phyloP scores from a whole-genome alignment of 2,888 invertebrate species.

The Parasteatoda lunata region DNA sequence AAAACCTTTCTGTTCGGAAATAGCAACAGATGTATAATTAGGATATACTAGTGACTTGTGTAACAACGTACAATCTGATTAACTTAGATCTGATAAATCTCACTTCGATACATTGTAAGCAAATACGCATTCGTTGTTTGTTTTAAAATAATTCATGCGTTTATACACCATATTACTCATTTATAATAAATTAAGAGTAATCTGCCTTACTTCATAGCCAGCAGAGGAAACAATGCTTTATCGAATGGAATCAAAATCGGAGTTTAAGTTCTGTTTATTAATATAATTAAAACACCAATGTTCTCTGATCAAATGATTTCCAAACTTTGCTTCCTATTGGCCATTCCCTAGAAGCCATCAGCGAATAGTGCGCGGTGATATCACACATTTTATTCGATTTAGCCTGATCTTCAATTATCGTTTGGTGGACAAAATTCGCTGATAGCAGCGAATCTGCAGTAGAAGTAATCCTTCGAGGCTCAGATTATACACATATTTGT shows the following conservation, averaged over 20 bases:
- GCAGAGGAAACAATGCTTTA: too few species aligned
- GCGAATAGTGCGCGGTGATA: neutral
- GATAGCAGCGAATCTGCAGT: conserved; percentile 14
- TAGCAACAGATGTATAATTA: too few species aligned
- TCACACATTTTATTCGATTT: conserved; percentile 40
- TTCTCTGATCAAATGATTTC: neutral
- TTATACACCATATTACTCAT: too few species aligned
- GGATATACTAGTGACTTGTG: too few species aligned
- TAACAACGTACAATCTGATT: too few species aligned
- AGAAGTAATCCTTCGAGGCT: conserved; percentile 16
- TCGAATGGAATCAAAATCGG: neutral
- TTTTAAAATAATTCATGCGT: too few species aligned
- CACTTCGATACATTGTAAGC: too few species aligned
- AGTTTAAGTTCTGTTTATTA: neutral
- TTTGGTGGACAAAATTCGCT: conserved; percentile 7
- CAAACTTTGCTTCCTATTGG: neutral
- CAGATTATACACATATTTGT: conserved; percentile 27
- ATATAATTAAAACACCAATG: conserved; percentile 15
- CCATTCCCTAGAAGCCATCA: neutral
- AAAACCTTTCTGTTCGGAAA: too few species aligned
- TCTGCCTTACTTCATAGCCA: too few species aligned
- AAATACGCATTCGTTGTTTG: too few species aligned
- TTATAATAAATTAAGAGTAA: too few species aligned
- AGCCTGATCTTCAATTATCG: conserved; percentile 32
- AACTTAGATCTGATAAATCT: too few species aligned